These are phyloP conservation scores for Aegithalos caudatus DNA, from an alignment of 2,113 vertebrate genomes.

Conservation along the genomic window DNA sequence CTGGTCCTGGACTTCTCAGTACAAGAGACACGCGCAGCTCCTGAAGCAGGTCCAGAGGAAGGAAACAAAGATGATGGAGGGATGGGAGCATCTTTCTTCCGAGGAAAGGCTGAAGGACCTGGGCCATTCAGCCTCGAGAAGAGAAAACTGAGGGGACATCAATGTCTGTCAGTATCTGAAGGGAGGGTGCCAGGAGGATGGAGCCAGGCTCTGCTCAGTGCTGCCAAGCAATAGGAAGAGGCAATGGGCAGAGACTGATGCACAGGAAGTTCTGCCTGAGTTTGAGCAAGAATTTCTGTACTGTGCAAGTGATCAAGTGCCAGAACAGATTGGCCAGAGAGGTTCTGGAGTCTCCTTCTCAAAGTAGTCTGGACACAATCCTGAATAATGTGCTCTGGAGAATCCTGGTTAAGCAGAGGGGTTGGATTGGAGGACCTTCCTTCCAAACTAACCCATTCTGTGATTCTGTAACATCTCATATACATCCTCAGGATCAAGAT, in stretches of 20 bases:
- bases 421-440: not conserved
- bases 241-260: not conserved
- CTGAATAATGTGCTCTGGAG: not conserved
- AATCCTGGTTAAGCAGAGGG: not conserved
- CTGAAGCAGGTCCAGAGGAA: not conserved
- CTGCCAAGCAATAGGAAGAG: not conserved
- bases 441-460: not conserved
- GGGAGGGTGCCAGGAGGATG: not conserved
- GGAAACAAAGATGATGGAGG: not conserved
- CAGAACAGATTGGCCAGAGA: not conserved
- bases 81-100: not conserved
- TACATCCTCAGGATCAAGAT: not conserved
- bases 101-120: not conserved
- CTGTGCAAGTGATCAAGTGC: too few relatives aligned
- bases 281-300: not conserved
- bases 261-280: not conserved
- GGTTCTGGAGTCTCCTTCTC: not conserved
- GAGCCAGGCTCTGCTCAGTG: not conserved
- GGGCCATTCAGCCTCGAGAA: not conserved
- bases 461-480: not conserved
- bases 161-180: not conserved
- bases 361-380: not conserved
- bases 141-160: rapidly evolving
- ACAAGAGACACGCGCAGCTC: not conserved
- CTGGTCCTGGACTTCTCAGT: not conserved